Base-by-base conservation (phyloP, 2,797 vertebrate genomes). In the Falco peregrinus region DNA sequence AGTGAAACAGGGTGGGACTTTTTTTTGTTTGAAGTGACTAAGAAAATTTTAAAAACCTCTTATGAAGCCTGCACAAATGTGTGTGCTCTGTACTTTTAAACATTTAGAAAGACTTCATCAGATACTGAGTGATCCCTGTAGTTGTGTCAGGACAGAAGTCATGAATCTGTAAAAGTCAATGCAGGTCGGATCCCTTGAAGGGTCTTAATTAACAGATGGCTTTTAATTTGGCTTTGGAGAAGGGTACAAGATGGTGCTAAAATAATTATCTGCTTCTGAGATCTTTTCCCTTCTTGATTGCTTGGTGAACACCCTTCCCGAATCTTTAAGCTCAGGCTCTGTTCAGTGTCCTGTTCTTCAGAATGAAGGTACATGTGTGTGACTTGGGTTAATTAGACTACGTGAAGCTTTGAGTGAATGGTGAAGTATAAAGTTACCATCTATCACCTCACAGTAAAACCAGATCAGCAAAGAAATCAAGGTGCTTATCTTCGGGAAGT, bases 171-270 rank as follows among this genome's bases (percentile, higher is more conserved):
- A 4, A 9, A 57, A 91, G 16, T 60, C 51, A 26, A 4, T 4
- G 2, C 29, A 73, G 51, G 18, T 64, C 5, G 0, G 39, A 56
- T 54, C n/a, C 26, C 20, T 65, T 53, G 26, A 74, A 65, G 13
- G 13, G 47, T 29, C 59, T 60, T 77, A 61, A 54, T 69, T 69
- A 79, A 14, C 56, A 87, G 17, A 43, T 33, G 4, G 4, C 2
- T 82, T 94, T 45, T 33, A 47, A n/a, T 68, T 71, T 90, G 57
- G 67, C 35, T 25, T 78, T 93, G 68, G 37, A 83, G 53, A 43
- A 43, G 85, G n/a, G 22, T 18, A 12, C 29, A 73, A 35, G 68
- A 31, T 70, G 67, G 48, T 75, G 69, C 43, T 88, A 24, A 94
- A 84, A 70, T 70, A 56, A 78, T 87, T 35, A 33, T 8, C 10